Percentiles rank a stretch among this genome's conserved stretches.
phyloP scores from a whole-genome alignment of 2,113 vertebrate species.

The Craseonycteris thonglongyai region DNA sequence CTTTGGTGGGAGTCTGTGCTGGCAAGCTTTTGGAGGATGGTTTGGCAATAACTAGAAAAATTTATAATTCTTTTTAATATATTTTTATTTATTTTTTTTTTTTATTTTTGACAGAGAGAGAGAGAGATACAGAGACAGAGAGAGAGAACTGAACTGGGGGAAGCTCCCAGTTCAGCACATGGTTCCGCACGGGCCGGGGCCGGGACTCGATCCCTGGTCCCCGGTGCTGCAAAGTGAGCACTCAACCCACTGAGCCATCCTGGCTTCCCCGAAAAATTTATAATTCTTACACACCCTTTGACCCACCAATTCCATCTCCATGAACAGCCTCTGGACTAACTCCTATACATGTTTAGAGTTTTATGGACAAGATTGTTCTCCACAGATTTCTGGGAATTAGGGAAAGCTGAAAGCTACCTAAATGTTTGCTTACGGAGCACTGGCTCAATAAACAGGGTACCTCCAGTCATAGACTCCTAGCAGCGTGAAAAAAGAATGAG shows the following conservation, averaged over 20 bases:
- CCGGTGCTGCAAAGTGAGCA: no score
- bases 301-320: neutral
- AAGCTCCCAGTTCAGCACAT: no score
- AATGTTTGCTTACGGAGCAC: neutral
- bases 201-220: no score
- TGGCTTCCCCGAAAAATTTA: no score
- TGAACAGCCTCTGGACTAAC: neutral
- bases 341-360: neutral
- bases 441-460: neutral
- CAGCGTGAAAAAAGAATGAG: neutral
- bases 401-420: neutral
- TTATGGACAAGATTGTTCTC: neutral
- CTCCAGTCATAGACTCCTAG: neutral
- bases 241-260: no score
- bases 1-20: neutral
- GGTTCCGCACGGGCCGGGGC: no score
- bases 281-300: neutral
- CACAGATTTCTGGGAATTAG: neutral
- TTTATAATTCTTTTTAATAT: neutral
- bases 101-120: no score
- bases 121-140: no score
- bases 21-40: neutral
- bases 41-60: neutral
- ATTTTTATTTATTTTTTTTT: no score
- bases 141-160: no score